These are phyloP conservation scores for Strigops habroptila DNA, from an alignment of 2,113 vertebrate genomes.

Conservation along the genomic window DNA sequence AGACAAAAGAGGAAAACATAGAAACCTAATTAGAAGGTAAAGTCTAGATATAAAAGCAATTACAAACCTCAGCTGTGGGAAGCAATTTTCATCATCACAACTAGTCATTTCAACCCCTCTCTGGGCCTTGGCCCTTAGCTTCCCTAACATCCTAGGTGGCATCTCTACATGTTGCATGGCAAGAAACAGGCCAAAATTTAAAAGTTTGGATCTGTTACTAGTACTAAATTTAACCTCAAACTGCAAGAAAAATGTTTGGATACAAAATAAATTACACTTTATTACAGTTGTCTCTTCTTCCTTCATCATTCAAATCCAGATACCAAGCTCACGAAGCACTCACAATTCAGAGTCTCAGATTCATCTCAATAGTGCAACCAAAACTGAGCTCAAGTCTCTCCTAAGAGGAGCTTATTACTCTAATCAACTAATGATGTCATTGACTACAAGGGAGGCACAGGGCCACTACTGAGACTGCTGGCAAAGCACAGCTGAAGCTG, in stretches of 20 bases:
- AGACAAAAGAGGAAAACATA: neutral
- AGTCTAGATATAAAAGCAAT: neutral
- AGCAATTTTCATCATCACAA: neutral
- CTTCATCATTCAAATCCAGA: neutral
- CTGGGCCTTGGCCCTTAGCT: neutral
- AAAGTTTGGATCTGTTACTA: neutral
- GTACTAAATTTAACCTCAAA: neutral
- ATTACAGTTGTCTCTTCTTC: neutral
- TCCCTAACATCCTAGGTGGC: neutral
- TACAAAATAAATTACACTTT: neutral
- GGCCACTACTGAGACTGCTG: neutral
- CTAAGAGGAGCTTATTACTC: neutral
- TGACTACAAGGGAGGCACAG: neutral
- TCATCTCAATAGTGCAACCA: neutral
- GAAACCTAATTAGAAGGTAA: neutral
- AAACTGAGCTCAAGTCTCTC: neutral
- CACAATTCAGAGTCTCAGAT: neutral
- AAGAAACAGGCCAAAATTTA: neutral
- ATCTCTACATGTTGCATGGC: fast-evolving
- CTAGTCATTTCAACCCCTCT: neutral
- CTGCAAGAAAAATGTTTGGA: neutral
- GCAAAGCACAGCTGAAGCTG: neutral
- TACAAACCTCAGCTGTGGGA: neutral
- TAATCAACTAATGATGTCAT: neutral
- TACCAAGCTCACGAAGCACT: neutral